A percentile compares a stretch with the other conserved stretches of the same genome.
Evolutionary conservation across 2,113 vertebrate species (phyloP).

Genomic region (Pterocles burchelli): DNA sequence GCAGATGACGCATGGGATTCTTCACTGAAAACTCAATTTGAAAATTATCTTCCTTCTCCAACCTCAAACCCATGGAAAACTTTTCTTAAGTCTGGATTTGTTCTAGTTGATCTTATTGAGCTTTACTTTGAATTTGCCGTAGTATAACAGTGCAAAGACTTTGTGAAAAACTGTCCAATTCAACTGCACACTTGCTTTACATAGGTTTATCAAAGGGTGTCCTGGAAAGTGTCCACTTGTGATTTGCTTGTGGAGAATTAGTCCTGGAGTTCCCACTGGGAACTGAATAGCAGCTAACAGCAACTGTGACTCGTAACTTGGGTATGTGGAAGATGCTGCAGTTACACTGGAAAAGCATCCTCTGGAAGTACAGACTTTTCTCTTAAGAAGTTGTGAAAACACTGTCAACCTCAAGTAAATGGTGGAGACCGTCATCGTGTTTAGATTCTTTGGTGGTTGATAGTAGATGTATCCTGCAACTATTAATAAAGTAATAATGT

Average conservation of each 20-base stretch:
- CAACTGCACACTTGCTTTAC: not conserved
- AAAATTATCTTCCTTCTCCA: not conserved
- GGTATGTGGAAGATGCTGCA: not conserved
- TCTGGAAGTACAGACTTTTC: not conserved
- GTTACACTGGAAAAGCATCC: not conserved
- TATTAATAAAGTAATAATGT: not conserved
- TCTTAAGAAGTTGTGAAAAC: not conserved
- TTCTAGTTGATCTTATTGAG: not conserved
- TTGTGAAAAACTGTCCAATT: not conserved
- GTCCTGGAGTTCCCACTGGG: not conserved
- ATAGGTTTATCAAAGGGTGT: not conserved
- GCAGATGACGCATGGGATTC: not conserved
- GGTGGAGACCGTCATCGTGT: rapidly evolving
- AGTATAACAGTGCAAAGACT: not conserved
- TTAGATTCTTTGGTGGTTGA: not conserved
- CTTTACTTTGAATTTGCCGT: not conserved
- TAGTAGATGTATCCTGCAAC: not conserved
- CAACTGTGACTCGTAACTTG: not conserved
- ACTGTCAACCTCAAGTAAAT: not conserved
- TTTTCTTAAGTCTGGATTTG: not conserved
- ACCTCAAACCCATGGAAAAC: not conserved
- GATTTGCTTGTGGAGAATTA: not conserved
- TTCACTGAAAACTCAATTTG: not conserved
- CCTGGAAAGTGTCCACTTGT: not conserved
- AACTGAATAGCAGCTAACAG: not conserved